Evolutionary conservation across 2,113 vertebrate species (phyloP), one percentile per base, ranked within the genome.

Genomic region (Girardinichthys multiradiatus): DNA sequence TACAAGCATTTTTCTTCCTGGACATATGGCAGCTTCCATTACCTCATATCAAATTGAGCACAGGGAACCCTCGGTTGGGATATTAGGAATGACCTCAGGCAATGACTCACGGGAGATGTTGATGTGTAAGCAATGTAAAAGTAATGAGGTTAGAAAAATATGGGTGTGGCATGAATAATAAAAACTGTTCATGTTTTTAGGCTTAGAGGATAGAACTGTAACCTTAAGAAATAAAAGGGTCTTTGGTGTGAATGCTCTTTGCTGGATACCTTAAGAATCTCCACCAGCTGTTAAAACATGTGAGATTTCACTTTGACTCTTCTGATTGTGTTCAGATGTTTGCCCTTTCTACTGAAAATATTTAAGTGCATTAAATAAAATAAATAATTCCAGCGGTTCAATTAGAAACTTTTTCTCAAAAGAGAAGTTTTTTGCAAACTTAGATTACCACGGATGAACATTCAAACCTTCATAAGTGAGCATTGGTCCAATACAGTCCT

Each of bases 1-100:
- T 33, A 33, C 31, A 33, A 4, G 31, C 31, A 33, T 19, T 28
- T 42, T 64, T 39, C 42, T 83, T 82, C 64, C 82, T 84, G 73
- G 70, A 82, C 75, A 83, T 88, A 78, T 84, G 84, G 71, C 74
- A 78, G 82, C 74, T 86, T 76, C 73, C 77, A 80, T 92, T 91
- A 92, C 84, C 82, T 92, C 74, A 79, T 64, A 54, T 84, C 68
- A 82, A 81, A 68, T 64, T 51, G 81, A 54, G 60, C 71, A 75
- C 80, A 87, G 39, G 26, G 86, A 83, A 82, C 78, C 61, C 66
- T 79, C 54, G 45, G 63, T 70, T 78, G 69, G 57, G 28, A 61
- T 42, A 33, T 28, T 24, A 51, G 64, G 9, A 79, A 60, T 72
- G 69, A 48, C 72, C 58, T 28, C 68, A 37, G 11, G 26, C 51